A percentile compares a stretch with the other conserved stretches of the same genome.
These are phyloP conservation scores for Nymphicus hollandicus DNA, from an alignment of 2,113 vertebrate genomes.

Conservation along the genomic window DNA sequence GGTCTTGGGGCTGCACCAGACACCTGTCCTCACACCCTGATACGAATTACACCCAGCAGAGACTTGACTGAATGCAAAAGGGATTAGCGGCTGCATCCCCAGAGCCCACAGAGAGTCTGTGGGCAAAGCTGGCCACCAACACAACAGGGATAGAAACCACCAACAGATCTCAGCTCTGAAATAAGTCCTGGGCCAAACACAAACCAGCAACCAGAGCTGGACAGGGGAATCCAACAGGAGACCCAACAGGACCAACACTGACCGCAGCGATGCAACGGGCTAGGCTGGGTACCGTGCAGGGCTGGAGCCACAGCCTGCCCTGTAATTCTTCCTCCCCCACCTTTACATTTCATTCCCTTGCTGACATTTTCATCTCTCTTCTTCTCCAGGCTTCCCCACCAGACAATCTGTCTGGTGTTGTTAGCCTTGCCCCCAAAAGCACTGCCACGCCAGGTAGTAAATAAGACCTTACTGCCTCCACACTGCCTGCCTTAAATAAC, in stretches of 20 bases:
- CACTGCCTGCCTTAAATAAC: constrained; percentile 39
- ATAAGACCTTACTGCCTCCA: constrained; percentile 48
- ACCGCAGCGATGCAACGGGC: rapidly evolving
- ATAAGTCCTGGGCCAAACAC: background rate
- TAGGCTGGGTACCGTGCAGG: background rate
- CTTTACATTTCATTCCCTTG: constrained; percentile 30
- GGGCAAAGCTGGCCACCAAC: background rate
- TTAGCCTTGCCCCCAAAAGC: constrained; percentile 54
- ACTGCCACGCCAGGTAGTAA: background rate
- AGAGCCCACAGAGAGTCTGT: background rate
- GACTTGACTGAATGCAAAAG: background rate
- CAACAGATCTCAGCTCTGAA: background rate
- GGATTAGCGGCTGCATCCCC: background rate
- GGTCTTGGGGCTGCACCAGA: rapidly evolving
- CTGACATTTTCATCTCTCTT: constrained; percentile 32
- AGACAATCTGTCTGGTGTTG: constrained; percentile 40
- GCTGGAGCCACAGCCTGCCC: background rate
- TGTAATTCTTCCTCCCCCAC: background rate
- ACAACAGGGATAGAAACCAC: background rate
- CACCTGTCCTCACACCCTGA: background rate
- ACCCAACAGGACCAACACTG: background rate
- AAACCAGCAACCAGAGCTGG: background rate
- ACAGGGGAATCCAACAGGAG: background rate
- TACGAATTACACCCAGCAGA: background rate
- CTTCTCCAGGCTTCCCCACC: background rate